Evolutionary conservation across 2,888 invertebrate species (phyloP).

Genomic region (Clitarchus hookeri): DNA sequence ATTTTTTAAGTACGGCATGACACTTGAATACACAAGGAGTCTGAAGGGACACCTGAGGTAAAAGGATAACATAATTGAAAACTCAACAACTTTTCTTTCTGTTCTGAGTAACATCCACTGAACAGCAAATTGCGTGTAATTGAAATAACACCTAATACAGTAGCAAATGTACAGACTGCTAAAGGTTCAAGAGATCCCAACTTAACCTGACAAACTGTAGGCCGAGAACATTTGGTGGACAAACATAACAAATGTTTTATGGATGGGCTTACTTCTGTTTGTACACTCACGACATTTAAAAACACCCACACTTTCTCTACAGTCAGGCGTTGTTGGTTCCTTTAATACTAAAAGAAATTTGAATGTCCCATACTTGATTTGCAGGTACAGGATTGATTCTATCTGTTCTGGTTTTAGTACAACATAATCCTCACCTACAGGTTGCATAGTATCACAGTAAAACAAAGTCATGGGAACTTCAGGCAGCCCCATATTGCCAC

Average conservation of each 20-base stretch:
- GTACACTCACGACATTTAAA: constrained; percentile 21
- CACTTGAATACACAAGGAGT: background rate
- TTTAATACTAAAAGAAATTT: constrained; percentile 3
- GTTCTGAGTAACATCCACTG: constrained; percentile 44
- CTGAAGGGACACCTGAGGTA: background rate
- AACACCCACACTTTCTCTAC: background rate
- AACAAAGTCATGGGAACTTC: constrained; percentile 37
- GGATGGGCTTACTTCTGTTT: constrained; percentile 20
- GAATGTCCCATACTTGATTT: background rate
- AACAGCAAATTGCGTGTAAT: constrained; percentile 42
- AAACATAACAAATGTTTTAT: constrained; percentile 20
- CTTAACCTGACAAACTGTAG: background rate
- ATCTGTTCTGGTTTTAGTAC: constrained; percentile 23
- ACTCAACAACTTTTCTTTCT: constrained; percentile 41
- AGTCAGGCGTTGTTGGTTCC: background rate
- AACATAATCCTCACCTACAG: constrained; percentile 38
- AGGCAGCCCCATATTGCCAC: constrained; percentile 40
- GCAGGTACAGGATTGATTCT: constrained; percentile 18
- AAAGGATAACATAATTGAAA: background rate
- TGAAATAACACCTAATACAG: constrained; percentile 44
- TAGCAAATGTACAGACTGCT: constrained; percentile 43
- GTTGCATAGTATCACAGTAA: constrained; percentile 45
- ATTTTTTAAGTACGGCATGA: background rate
- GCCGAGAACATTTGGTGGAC: constrained; percentile 1
- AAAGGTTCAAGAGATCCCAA: constrained; percentile 27